Conservation (phyloP, 2,888 invertebrate species). For the Calephelis perditalis region DNA sequence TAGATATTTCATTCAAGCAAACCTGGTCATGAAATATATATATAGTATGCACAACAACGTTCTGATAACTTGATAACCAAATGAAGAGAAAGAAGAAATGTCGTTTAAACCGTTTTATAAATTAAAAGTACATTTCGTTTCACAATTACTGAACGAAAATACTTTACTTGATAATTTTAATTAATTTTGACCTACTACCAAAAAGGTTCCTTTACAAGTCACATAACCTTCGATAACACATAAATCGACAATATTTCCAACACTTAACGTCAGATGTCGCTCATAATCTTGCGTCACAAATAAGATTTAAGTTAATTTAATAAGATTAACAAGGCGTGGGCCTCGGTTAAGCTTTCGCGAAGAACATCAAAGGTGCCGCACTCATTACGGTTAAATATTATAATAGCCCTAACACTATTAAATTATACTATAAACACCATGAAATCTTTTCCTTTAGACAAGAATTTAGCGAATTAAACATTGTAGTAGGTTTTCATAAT, state of each 20-base stretch:
- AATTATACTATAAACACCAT: conserved; percentile 2
- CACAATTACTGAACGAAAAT: no score
- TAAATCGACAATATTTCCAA: conserved; percentile 1
- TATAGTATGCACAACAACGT: no score
- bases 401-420: conserved; percentile 12
- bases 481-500: no score
- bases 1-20: no score
- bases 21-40: no score
- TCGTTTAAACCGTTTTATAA: no score
- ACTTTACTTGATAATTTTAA: no score
- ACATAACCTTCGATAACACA: neutral
- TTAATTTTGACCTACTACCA: no score
- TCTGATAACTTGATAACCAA: no score
- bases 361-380: conserved; percentile 18
- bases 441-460: neutral
- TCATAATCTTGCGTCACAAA: conserved; percentile 23
- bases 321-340: conserved; percentile 25
- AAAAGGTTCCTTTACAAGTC: no score
- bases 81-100: no score
- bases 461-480: conserved; percentile 3
- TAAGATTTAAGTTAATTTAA: conserved; percentile 27
- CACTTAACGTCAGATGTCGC: neutral
- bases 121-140: no score
- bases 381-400: conserved; percentile 18
- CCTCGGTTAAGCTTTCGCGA: conserved; percentile 14